Conservation (phyloP, 1,140 invertebrate genomes). For the Cyclargus thomasi region DNA sequence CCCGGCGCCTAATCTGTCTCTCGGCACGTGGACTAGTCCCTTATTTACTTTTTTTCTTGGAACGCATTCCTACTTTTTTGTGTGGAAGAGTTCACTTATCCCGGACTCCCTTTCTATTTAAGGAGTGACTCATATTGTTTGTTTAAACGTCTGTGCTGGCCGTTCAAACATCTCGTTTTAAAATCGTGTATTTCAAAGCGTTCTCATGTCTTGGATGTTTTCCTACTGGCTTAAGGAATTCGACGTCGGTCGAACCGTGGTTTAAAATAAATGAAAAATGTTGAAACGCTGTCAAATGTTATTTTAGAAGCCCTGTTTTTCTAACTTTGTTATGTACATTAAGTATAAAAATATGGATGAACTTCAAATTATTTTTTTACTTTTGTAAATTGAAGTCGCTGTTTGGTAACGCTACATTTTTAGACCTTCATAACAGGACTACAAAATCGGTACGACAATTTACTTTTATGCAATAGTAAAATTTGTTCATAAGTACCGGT, state of each 20-base stretch:
- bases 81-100: neutral
- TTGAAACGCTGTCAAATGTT: neutral
- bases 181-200: slow-evolving; percentile 9
- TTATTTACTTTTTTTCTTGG: slow-evolving; percentile 44
- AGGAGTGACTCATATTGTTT: slow-evolving; percentile 6
- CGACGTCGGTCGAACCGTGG: neutral
- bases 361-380: no score
- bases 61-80: slow-evolving; percentile 27
- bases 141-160: slow-evolving; percentile 2
- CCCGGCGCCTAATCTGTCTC: slow-evolving; percentile 60
- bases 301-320: neutral
- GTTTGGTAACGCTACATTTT: no score
- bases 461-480: neutral
- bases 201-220: slow-evolving; percentile 5
- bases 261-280: neutral
- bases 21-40: slow-evolving; percentile 50
- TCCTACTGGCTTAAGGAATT: neutral
- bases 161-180: slow-evolving; percentile 4
- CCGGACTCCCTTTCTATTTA: slow-evolving; percentile 13
- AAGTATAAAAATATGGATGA: neutral
- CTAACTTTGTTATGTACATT: neutral
- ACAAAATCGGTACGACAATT: no score
- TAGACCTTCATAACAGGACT: no score
- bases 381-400: no score
- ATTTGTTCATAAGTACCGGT: neutral